A percentile compares a stretch with the other conserved stretches of the same genome.
Evolutionary conservation across 2,113 vertebrate genomes (phyloP).

Genomic region (Chaetops frenatus): DNA sequence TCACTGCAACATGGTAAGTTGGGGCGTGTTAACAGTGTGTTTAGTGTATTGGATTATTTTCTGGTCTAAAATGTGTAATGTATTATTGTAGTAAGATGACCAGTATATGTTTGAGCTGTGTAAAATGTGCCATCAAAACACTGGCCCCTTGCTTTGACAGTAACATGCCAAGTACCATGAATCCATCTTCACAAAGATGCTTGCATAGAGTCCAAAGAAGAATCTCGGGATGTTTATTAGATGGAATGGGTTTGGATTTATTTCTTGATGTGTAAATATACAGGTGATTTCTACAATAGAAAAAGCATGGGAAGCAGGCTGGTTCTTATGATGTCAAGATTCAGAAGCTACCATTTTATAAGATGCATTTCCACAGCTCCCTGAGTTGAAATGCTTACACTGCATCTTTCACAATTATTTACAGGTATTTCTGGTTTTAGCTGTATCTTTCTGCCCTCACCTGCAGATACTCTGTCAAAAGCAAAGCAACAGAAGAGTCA

Average conservation of each 20-base stretch:
- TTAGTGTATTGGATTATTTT: background rate
- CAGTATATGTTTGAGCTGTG: background rate
- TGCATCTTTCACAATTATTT: conserved; percentile 2
- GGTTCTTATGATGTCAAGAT: background rate
- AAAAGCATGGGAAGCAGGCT: background rate
- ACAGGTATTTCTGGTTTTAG: conserved; percentile 7
- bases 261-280: background rate
- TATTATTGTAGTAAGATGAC: background rate
- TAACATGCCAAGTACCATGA: background rate
- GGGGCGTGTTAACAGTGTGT: background rate
- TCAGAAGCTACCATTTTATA: background rate
- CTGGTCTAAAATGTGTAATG: background rate
- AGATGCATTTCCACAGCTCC: background rate
- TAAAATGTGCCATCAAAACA: background rate
- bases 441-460: background rate
- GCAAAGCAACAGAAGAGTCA: background rate
- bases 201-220: background rate
- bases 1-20: background rate
- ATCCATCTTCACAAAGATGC: background rate
- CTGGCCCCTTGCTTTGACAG: background rate
- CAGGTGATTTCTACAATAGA: background rate
- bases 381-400: background rate
- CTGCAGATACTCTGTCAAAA: background rate
- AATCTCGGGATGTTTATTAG: background rate
- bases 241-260: background rate